phyloP scores from a whole-genome alignment of 2,113 vertebrate species.

The Python bivittatus region DNA sequence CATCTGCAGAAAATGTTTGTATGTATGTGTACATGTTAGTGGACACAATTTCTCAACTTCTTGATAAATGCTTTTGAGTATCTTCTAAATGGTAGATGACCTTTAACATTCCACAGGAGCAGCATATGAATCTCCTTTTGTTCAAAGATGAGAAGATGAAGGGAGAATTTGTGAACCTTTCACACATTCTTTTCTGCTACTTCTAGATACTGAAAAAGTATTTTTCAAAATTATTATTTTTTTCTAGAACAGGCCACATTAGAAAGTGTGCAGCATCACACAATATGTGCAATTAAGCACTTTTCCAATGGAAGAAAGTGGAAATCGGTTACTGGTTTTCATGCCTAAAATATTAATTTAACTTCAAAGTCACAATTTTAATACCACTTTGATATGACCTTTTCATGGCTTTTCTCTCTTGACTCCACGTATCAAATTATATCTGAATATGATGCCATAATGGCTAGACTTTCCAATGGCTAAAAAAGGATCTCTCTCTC shows the following conservation, averaged over 20 bases:
- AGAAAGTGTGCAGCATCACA: neutral
- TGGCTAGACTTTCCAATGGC: neutral
- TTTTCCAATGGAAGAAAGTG: neutral
- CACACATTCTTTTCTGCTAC: neutral
- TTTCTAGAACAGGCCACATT: neutral
- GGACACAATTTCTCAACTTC: neutral
- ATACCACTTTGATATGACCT: neutral
- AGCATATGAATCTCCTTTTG: neutral
- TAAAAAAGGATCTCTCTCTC: no score
- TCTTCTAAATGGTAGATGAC: neutral
- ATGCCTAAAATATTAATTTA: neutral
- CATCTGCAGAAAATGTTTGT: neutral
- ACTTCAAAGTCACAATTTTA: neutral
- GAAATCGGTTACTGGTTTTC: neutral
- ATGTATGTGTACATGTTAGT: neutral
- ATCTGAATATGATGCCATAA: neutral
- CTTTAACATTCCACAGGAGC: neutral
- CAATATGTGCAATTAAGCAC: neutral
- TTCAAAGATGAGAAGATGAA: neutral
- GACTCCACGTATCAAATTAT: neutral
- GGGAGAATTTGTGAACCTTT: neutral
- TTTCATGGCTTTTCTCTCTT: neutral
- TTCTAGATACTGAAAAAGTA: neutral
- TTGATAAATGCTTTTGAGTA: neutral
- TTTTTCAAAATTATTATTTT: neutral